Evolutionary conservation across 2,113 vertebrate species (phyloP).

Genomic region (Lathamus discolor): DNA sequence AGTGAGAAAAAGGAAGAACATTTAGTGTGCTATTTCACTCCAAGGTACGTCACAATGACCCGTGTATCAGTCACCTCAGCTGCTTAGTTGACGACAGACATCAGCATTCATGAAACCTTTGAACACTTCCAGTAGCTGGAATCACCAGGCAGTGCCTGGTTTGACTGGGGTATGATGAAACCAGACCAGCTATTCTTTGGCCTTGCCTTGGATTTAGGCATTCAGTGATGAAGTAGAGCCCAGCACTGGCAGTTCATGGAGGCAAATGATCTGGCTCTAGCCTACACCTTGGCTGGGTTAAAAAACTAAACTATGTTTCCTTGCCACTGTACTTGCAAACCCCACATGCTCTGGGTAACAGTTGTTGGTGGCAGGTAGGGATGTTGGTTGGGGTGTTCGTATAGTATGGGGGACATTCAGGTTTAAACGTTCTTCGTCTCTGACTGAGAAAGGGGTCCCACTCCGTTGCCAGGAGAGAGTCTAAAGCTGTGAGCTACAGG

Average conservation of each 20-base stretch:
- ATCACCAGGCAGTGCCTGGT: not conserved
- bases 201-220: not conserved
- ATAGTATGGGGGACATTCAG: not conserved
- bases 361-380: not conserved
- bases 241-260: not conserved
- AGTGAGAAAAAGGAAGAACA: not conserved
- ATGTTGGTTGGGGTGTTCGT: not conserved
- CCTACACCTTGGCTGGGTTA: not conserved
- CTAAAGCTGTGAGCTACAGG: not conserved
- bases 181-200: not conserved
- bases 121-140: fast-evolving
- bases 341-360: not conserved
- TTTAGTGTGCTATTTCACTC: not conserved
- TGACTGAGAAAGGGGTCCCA: not conserved
- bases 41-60: not conserved
- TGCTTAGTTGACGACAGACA: not conserved
- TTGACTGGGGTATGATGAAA: not conserved
- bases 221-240: not conserved
- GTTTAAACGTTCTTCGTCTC: not conserved
- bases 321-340: not conserved
- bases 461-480: not conserved
- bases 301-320: not conserved
- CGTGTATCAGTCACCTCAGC: not conserved
- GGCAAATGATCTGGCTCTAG: not conserved
- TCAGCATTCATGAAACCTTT: not conserved